phyloP scores from a whole-genome alignment of 2,888 invertebrate species.

The Athrips mouffetella region DNA sequence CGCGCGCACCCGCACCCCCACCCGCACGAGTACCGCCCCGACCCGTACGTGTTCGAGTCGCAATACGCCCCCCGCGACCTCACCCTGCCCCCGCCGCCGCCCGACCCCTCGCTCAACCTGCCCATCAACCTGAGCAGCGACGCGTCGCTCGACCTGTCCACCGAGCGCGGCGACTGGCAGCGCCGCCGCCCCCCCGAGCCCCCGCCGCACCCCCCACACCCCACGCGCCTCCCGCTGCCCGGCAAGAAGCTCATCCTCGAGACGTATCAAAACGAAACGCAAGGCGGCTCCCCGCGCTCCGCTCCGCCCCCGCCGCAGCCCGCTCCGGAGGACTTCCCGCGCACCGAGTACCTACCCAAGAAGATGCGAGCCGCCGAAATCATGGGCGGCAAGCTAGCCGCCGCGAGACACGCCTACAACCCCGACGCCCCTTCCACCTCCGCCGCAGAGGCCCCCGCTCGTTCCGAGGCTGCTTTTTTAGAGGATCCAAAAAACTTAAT shows the following conservation, averaged over 20 bases:
- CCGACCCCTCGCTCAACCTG: slow-evolving; percentile 57
- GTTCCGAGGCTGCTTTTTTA: slow-evolving; percentile 70
- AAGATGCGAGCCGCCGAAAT: slow-evolving; percentile 75
- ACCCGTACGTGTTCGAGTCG: slow-evolving; percentile 54
- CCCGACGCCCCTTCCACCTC: slow-evolving; percentile 30
- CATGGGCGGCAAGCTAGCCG: slow-evolving; percentile 63
- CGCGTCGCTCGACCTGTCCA: slow-evolving; percentile 65
- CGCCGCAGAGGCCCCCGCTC: slow-evolving; percentile 38
- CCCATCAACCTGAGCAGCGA: slow-evolving; percentile 74
- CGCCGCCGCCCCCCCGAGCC: slow-evolving; percentile 62
- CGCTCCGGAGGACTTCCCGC: slow-evolving; percentile 46
- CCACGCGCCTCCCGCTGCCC: slow-evolving; percentile 59
- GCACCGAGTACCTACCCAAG: slow-evolving; percentile 68
- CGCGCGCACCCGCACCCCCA: slow-evolving; percentile 35
- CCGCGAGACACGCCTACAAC: slow-evolving; percentile 43
- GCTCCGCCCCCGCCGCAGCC: slow-evolving; percentile 27
- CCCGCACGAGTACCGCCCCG: slow-evolving; percentile 57
- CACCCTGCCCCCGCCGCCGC: slow-evolving; percentile 35
- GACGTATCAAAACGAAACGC: slow-evolving; percentile 68
- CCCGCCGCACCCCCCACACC: slow-evolving; percentile 40
- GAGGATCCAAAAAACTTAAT: slow-evolving; percentile 78
- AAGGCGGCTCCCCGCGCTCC: slow-evolving; percentile 36
- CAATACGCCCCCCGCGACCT: slow-evolving; percentile 53
- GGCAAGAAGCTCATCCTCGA: slow-evolving; percentile 73
- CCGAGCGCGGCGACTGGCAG: slow-evolving; percentile 61